phyloP scores from a whole-genome alignment of 2,888 invertebrate genomes.

The Trachelus stipa region DNA sequence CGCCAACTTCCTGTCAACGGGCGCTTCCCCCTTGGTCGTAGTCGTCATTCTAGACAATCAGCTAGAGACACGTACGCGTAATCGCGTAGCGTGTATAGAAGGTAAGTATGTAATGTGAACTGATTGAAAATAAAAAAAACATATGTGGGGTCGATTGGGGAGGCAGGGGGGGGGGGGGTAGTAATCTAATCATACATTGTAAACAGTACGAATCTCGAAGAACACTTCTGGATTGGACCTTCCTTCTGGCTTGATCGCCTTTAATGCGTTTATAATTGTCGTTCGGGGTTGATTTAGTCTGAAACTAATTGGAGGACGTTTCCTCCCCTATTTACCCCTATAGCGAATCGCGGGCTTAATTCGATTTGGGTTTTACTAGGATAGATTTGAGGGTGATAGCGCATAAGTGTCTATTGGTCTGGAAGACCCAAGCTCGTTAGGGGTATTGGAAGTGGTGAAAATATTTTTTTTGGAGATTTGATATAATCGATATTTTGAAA shows the following conservation, averaged over 20 bases:
- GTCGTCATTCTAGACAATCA: neutral
- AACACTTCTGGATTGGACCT: neutral
- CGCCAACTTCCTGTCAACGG: neutral
- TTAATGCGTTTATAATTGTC: slow-evolving; percentile 39
- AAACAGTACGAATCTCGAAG: neutral
- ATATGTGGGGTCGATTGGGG: neutral
- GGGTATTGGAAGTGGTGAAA: neutral
- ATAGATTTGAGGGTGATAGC: slow-evolving; percentile 46
- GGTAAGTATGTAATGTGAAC: neutral
- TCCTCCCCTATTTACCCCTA: slow-evolving; percentile 16
- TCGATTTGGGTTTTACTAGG: slow-evolving; percentile 41
- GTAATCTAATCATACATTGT: neutral
- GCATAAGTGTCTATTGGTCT: neutral
- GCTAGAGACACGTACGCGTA: neutral
- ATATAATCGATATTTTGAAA: neutral
- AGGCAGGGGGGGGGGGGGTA: neutral
- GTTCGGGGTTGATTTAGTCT: slow-evolving; percentile 28
- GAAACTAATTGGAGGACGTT: slow-evolving; percentile 38
- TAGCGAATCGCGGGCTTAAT: slow-evolving; percentile 31
- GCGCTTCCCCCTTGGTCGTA: neutral
- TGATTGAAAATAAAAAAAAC: neutral
- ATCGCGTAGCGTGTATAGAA: neutral
- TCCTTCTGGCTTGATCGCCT: neutral
- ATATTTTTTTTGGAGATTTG: neutral
- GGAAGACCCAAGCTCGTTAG: too few relatives aligned